Evolutionary conservation across 2,888 invertebrate species (phyloP), one percentile per base, ranked within the genome.

Genomic region (Lampropteryx suffumata): DNA sequence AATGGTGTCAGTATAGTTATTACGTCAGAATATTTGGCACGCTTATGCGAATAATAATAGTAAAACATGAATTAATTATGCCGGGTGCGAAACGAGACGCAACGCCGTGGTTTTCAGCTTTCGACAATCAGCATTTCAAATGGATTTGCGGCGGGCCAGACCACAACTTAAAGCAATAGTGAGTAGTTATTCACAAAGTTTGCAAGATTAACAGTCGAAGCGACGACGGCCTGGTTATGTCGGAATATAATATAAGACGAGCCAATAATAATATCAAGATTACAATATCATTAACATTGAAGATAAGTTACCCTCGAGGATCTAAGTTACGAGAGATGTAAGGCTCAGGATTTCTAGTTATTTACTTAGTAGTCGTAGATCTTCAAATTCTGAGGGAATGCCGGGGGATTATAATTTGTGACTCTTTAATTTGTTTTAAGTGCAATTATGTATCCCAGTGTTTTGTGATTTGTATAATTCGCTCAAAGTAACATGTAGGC

Each of bases 71-170:
- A 65, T 63, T 62, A 63, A 63, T 59, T 61, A 60, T 57, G 28
- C 28, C 39, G 56, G 51, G 51, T 46, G 62, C 49, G 59, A 59
- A 57, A 40, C 29, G 52, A 60, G 61, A 63, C 56, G 59, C 45
- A 52, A 35, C 35, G 46, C 43, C 36, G 57, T 39, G 61, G 62
- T 55, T 55, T 42, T 36, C 46, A 39, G 45, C 52, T 58, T 61
- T 60, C 57, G 52, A 55, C 59, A 61, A 67, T 66, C 69, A 65
- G 60, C 65, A 69, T 71, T 65, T 64, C 64, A 66, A 65, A 67
- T 69, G 62, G 60, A 61, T 67, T 65, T 62, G 61, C 45, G 63
- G 65, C 42, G n/a, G 48, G 44, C 47, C 48, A 55, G 59, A 65
- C 71, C 65, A 46, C 66, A 60, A 52, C 61, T 67, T 63, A 67